Evolutionary conservation across 64 coral and sea anemone genomes (phyloP).

Genomic region (Exaiptasia diaphana): DNA sequence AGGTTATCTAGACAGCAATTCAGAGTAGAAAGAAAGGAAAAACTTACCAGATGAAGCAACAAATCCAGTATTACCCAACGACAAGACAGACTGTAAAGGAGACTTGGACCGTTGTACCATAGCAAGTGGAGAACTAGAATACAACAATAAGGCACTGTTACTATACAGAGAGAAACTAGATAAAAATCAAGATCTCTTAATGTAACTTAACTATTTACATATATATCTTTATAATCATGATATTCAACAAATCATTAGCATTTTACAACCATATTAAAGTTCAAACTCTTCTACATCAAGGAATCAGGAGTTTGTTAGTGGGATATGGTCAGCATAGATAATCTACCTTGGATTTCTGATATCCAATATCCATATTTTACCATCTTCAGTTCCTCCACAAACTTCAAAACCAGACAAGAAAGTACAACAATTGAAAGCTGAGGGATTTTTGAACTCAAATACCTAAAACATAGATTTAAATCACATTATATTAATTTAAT

Average conservation of each 20-base stretch:
- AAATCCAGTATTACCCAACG: slow-evolving; percentile 1
- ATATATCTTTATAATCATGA: too few species aligned
- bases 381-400: slow-evolving; percentile 75
- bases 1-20: too few species aligned
- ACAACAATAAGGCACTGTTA: too few species aligned
- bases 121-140: slow-evolving; percentile 56
- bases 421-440: slow-evolving; percentile 76
- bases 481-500: not conserved
- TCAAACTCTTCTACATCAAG: too few species aligned
- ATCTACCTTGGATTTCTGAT: slow-evolving; percentile 76
- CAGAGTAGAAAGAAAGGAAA: not conserved
- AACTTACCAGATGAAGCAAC: slow-evolving; percentile 68
- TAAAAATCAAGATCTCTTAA: not conserved
- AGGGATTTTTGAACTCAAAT: slow-evolving; percentile 51
- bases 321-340: too few species aligned
- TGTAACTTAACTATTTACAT: not conserved
- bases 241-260: too few species aligned
- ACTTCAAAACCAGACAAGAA: slow-evolving; percentile 71
- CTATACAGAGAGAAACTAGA: too few species aligned
- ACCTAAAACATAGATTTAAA: slow-evolving; percentile 34
- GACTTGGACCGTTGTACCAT: slow-evolving; percentile 65
- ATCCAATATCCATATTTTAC: slow-evolving; percentile 64
- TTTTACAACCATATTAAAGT: too few species aligned
- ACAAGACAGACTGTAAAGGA: slow-evolving; percentile 52
- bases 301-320: too few species aligned